These are phyloP conservation scores for Psephotus haematonotus DNA, from an alignment of 2,113 vertebrate species.

Conservation along the genomic window DNA sequence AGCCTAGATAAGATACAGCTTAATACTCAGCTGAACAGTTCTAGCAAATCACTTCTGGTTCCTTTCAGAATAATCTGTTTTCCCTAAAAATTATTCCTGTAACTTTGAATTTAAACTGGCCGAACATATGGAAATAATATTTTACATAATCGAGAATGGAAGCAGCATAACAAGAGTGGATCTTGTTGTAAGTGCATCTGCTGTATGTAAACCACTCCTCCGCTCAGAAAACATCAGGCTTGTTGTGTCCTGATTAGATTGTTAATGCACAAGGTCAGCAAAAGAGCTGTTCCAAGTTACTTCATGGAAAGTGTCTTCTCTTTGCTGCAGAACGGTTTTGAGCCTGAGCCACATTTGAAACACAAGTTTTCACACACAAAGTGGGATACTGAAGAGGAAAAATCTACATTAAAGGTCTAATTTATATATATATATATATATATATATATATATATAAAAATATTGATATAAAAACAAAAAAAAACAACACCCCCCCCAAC, in stretches of 20 bases:
- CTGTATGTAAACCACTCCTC: not conserved
- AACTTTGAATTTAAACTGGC: not conserved
- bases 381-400: not conserved
- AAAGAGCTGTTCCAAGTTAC: not conserved
- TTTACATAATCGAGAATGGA: not conserved
- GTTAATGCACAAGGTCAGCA: not conserved
- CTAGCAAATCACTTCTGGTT: not conserved
- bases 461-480: not conserved
- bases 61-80: constrained; percentile 11
- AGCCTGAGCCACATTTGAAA: not conserved
- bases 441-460: too few species aligned
- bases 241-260: not conserved
- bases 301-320: not conserved
- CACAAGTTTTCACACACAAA: not conserved
- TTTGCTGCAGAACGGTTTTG: not conserved
- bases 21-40: not conserved
- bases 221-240: not conserved
- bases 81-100: not conserved
- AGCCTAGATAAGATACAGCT: not conserved
- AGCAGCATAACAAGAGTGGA: not conserved
- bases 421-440: too few species aligned
- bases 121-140: constrained; percentile 29
- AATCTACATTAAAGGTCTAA: not conserved
- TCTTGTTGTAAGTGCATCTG: not conserved
- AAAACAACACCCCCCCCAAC: not conserved